These are phyloP conservation scores for Macquaria australasica DNA, from an alignment of 2,113 vertebrate genomes.

Conservation along the genomic window DNA sequence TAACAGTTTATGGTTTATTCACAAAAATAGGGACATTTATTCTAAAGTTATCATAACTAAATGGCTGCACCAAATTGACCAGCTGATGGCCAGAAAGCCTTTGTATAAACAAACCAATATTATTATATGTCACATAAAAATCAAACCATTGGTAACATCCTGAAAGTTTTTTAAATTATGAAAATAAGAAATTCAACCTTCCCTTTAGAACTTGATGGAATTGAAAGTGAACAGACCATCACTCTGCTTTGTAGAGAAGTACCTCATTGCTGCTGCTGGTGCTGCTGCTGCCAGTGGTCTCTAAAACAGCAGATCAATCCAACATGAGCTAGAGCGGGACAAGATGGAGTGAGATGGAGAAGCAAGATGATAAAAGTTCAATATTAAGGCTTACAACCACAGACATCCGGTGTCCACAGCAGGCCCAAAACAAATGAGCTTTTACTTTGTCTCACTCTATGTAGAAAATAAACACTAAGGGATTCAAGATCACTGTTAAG, in stretches of 20 bases:
- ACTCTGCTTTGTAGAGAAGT: slow-evolving; percentile 19
- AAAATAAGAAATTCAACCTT: background rate
- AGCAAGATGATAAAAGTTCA: slow-evolving; percentile 57
- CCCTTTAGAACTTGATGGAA: background rate
- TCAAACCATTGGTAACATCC: background rate
- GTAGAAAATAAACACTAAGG: too few species aligned
- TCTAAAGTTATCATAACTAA: background rate
- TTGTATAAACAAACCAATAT: background rate
- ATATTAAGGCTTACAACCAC: slow-evolving; percentile 15
- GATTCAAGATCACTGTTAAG: background rate
- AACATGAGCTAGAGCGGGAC: slow-evolving; percentile 49
- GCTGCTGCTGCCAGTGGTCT: slow-evolving; percentile 43
- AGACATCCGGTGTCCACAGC: background rate
- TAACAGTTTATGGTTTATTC: background rate
- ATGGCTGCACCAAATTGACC: background rate
- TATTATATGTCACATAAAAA: background rate
- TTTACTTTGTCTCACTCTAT: background rate
- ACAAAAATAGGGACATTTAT: background rate
- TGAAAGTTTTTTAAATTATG: background rate
- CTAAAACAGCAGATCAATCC: slow-evolving; percentile 58
- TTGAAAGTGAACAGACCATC: slow-evolving; percentile 57
- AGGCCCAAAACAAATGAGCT: background rate
- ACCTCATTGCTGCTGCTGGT: slow-evolving; percentile 61
- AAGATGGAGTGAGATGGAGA: slow-evolving; percentile 67
- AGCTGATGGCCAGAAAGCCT: background rate